Base-by-base conservation (phyloP, 2,797 vertebrate species). In the Chelonia mydas region DNA sequence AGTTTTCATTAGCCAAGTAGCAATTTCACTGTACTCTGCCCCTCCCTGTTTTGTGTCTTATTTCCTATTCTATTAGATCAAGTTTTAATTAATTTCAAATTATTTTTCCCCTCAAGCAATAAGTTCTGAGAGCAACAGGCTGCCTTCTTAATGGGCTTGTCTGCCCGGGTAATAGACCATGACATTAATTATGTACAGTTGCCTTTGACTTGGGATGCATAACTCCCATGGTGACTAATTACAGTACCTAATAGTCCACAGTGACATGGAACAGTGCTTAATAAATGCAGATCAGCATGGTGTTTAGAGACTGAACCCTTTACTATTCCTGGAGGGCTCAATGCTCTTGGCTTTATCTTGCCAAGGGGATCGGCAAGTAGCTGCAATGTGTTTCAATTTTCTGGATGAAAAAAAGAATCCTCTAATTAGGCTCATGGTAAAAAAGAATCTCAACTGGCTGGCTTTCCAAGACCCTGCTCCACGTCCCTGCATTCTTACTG, bases 191-290 rank as follows among this genome's bases (percentile, higher is more conserved):
- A 88, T 41, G 50, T 51, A 78, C 81, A 49, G 74, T 21, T 95
- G 85, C n/a, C 88, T 90, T 84, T 84, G 84, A 37, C 90, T 13
- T 5, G 91, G 83, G 68, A 17, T 0, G 0, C 1, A 2, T 11
- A 76, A 79, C 77, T 80, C 94, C 88, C 92, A 2, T 4, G 57
- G 86, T 87, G 94, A 65, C 84, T 83, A 83, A 96, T 92, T 89
- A 77, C 84, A 81, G 95, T 5, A 45, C 89, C 92, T 72, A 54
- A 65, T 0, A 0, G 47, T 89, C 88, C 85, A 90, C 65, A 10
- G 2, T 2, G 86, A 83, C 86, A 89, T 65, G 33, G 86, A 1
- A 17, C 11, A 4, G 87, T 77, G 90, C 89, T 49, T 16, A 33
- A 88, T 81, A 86, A 50, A 50, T 28, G 83, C 85, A 83, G 85